Evolutionary conservation across 2,113 vertebrate genomes (phyloP).

Genomic region (Tinamus guttatus): DNA sequence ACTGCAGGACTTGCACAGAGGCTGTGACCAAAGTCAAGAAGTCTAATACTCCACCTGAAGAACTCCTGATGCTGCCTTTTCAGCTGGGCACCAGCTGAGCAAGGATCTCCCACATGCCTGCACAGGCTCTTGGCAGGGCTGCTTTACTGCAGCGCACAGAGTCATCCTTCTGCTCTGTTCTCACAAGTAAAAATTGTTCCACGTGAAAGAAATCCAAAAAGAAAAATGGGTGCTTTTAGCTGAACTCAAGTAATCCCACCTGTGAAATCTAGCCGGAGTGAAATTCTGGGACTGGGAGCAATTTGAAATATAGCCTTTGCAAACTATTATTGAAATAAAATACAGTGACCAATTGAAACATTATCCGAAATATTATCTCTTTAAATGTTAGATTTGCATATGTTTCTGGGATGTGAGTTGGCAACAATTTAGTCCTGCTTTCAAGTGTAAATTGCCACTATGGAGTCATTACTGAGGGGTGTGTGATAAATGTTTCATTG

Average conservation of each 20-base stretch:
- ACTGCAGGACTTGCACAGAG: neutral
- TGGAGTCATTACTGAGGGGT: neutral
- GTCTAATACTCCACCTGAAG: neutral
- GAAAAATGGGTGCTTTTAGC: neutral
- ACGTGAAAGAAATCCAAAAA: accelerated
- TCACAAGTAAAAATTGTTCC: neutral
- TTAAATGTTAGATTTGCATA: neutral
- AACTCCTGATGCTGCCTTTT: neutral
- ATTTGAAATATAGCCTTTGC: neutral
- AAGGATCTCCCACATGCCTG: neutral
- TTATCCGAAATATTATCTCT: neutral
- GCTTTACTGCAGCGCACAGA: neutral
- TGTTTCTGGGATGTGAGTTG: neutral
- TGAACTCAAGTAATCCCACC: neutral
- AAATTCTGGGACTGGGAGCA: neutral
- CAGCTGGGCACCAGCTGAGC: neutral
- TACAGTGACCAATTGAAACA: neutral
- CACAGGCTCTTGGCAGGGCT: neutral
- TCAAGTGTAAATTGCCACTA: neutral
- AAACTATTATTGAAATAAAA: neutral
- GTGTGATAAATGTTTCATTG: neutral
- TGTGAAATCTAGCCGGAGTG: neutral
- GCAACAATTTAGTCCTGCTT: neutral
- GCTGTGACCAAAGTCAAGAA: neutral
- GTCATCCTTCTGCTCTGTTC: neutral